Base-by-base conservation (phyloP, 2,797 vertebrate species). In the Sebastes itinus region DNA sequence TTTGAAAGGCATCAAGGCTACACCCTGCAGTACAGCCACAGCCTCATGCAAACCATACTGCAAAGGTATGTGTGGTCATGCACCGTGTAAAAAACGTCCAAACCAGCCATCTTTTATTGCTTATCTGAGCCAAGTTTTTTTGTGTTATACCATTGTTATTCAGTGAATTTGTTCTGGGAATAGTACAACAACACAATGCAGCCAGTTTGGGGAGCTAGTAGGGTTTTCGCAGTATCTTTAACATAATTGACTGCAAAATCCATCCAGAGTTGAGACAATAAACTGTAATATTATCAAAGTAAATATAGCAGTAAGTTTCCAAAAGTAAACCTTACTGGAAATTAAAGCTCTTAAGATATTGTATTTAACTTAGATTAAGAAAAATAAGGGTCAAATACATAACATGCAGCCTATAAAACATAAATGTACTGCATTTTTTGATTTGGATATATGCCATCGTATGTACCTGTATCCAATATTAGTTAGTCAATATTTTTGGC, bases 11-110 rank as follows among this genome's bases (percentile, higher is more conserved):
- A 56, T 82, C 20, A 63, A 13, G 74, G 33, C 55, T 78, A 28
- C 68, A 82, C 77, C 72, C 66, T 74, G 30, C 27, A 55, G 62
- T 59, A 54, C 66, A 77, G 64, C 72, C 81, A 63, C 38, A 46
- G 54, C 52, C 67, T 87, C 69, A 72, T 78, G 56, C 78, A 87
- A 82, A 83, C 61, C 66, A 67, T 78, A 72, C 68, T 74, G 58
- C 71, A 87, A 55, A 90, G 65, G 70, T 86, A 78, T 83, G 78
- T 87, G 80, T 87, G 81, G 68, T 83, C 83, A 78, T 69, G 77
- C 66, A 73, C 76, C 20, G 2, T 61, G n/a, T 20, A 49, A 49
- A 49, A 71, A 30, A 61, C 9, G 25, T 38, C 49, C 59, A 70
- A 80, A 80, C 58, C 55, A 35, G 64, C 20, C 54, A 65, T 55